These are phyloP conservation scores for Synergus gifuensis DNA, from an alignment of 2,888 invertebrate species.

Conservation along the genomic window DNA sequence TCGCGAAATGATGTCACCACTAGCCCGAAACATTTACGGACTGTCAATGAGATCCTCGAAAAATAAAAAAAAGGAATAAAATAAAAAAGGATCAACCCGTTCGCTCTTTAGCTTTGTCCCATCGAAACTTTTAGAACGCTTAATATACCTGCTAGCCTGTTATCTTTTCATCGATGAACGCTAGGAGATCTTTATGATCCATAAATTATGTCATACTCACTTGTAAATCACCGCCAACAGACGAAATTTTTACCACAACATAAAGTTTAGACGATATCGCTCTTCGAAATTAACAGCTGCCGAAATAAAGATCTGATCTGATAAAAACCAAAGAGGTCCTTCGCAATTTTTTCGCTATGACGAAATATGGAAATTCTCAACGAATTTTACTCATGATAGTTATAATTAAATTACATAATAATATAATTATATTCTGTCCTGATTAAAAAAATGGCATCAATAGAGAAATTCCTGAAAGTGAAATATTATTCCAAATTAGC, in stretches of 20 bases:
- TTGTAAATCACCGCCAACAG: slow-evolving; percentile 31
- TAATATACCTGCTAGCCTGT: slow-evolving; percentile 36
- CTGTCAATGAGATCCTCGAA: slow-evolving; percentile 55
- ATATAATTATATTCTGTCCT: no score
- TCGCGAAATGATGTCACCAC: slow-evolving; percentile 61
- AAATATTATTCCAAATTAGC: not conserved
- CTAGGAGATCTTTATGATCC: slow-evolving; percentile 39
- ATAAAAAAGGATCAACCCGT: slow-evolving; percentile 40
- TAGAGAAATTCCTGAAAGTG: not conserved
- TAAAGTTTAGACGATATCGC: slow-evolving; percentile 20
- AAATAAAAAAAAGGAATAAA: slow-evolving; percentile 19
- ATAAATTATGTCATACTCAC: slow-evolving; percentile 38
- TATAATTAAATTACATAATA: not conserved
- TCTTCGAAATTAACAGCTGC: slow-evolving; percentile 36
- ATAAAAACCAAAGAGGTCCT: not conserved
- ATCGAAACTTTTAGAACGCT: slow-evolving; percentile 3
- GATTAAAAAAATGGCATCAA: no score
- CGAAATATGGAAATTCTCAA: not conserved
- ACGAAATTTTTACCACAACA: slow-evolving; percentile 33
- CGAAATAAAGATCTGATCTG: slow-evolving; percentile 36
- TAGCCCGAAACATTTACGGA: slow-evolving; percentile 58
- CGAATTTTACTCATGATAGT: not conserved
- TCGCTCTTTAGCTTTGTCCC: slow-evolving; percentile 41
- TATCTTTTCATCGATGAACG: slow-evolving; percentile 41
- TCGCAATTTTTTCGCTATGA: not conserved